Conservation (phyloP, 2,113 vertebrate species). For the Dicaeum eximium region DNA sequence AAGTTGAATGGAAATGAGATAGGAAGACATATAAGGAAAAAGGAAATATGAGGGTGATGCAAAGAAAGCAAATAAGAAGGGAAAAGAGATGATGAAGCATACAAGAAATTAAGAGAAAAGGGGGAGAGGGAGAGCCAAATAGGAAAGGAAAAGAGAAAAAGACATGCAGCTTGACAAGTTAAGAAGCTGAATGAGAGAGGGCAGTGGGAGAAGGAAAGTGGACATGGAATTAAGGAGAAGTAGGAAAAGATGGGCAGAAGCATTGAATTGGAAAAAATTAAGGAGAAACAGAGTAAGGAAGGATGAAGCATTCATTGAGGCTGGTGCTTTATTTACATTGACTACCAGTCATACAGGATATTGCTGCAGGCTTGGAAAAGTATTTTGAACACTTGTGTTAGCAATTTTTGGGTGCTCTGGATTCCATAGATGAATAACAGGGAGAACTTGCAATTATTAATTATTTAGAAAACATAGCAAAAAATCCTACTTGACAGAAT, state of each 20-base stretch:
- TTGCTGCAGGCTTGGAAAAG: neutral
- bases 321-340: neutral
- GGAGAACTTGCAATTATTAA: neutral
- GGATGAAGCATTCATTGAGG: neutral
- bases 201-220: neutral
- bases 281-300: neutral
- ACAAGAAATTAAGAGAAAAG: neutral
- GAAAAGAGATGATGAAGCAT: neutral
- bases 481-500: neutral
- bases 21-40: neutral
- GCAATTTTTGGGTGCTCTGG: neutral
- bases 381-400: neutral
- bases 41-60: neutral
- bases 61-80: neutral
- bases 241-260: neutral
- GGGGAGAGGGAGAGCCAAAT: neutral
- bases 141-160: neutral
- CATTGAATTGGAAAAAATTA: neutral
- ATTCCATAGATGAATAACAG: neutral
- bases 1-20: neutral
- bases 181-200: neutral
- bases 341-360: neutral
- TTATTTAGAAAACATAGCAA: neutral
- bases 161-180: neutral
- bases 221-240: neutral